Conservation (phyloP, 2,888 invertebrate genomes). For the Cephonodes hylas region DNA sequence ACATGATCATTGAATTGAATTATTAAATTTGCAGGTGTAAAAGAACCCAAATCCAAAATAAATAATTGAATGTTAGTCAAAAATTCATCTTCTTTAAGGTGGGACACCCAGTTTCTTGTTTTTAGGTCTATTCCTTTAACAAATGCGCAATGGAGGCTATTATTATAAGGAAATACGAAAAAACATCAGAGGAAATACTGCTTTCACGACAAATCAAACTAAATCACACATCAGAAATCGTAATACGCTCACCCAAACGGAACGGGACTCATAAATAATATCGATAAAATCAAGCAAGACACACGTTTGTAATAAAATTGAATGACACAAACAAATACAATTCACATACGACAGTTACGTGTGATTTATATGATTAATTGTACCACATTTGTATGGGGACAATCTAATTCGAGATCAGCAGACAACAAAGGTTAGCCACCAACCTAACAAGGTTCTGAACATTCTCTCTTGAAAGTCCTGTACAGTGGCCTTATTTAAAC, state of each 20-base stretch:
- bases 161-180: not conserved
- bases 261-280: constrained; percentile 1
- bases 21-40: no score
- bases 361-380: not conserved
- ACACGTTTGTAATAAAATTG: not conserved
- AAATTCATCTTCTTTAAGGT: no score
- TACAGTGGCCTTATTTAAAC: not conserved
- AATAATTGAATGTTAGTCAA: no score
- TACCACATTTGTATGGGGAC: not conserved
- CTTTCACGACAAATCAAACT: not conserved
- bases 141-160: no score
- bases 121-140: no score
- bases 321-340: not conserved
- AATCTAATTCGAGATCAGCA: not conserved
- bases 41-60: no score
- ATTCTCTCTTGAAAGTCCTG: not conserved
- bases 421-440: constrained; percentile 2
- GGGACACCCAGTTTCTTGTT: no score
- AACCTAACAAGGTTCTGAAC: not conserved
- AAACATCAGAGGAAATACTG: not conserved
- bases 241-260: not conserved
- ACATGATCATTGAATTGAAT: no score
- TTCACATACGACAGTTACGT: not conserved
- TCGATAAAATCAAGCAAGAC: not conserved
- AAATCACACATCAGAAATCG: not conserved